Percentiles rank a stretch among this genome's conserved stretches.
Conservation (phyloP, 2,113 vertebrate species). For the Triplophysa rosa region DNA sequence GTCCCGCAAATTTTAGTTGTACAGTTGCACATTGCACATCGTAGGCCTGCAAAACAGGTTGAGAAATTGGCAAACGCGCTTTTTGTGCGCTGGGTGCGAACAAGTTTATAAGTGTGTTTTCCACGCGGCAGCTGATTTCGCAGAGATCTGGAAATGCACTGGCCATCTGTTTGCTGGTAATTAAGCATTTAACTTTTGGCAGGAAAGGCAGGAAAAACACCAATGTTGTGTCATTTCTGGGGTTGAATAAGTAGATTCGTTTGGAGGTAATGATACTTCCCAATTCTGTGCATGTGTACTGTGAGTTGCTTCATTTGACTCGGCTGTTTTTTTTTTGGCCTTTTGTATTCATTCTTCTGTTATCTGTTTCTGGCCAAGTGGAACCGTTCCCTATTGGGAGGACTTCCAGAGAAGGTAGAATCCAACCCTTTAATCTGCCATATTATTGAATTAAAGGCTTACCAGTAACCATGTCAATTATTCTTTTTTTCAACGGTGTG, state of each 20-base stretch:
- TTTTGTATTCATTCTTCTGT: conserved; percentile 21
- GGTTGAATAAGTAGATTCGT: conserved; percentile 18
- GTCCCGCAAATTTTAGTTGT: background rate
- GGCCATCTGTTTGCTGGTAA: conserved; percentile 34
- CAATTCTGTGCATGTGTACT: background rate
- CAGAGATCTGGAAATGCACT: background rate
- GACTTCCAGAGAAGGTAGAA: conserved; percentile 64
- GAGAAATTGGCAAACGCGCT: conserved; percentile 10
- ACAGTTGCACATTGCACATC: background rate
- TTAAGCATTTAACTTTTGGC: conserved; percentile 35
- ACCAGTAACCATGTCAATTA: conserved; percentile 65
- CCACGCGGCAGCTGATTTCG: background rate
- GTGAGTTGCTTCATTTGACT: conserved; percentile 1
- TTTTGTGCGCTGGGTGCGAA: background rate
- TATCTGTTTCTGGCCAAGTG: conserved; percentile 58
- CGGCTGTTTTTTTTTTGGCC: background rate
- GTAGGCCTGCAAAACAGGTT: background rate
- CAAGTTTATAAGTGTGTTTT: conserved; percentile 1
- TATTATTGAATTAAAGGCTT: conserved; percentile 77
- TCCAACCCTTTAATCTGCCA: conserved; percentile 72
- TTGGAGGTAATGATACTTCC: conserved; percentile 21
- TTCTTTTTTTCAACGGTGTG: conserved; percentile 62
- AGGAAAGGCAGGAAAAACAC: conserved; percentile 3
- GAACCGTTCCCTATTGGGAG: conserved; percentile 63
- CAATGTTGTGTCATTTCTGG: conserved; percentile 1